phyloP scores from a whole-genome alignment of 2,888 invertebrate genomes.

The Hyppa rectilinea region DNA sequence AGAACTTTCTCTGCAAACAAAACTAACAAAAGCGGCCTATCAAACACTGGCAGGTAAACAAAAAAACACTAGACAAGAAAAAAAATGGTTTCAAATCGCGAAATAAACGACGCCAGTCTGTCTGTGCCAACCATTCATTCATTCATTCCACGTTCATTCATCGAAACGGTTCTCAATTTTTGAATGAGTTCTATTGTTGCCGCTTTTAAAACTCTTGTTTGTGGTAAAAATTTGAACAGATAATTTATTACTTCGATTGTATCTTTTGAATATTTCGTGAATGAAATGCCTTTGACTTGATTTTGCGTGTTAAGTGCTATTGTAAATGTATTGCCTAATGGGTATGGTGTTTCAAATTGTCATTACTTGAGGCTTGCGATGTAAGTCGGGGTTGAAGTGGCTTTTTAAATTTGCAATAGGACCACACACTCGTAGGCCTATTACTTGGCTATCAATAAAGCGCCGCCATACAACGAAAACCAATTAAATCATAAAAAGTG shows the following conservation, averaged over 20 bases:
- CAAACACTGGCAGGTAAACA: conserved; percentile 53
- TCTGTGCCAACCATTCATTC: conserved; percentile 74
- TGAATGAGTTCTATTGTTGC: conserved; percentile 66
- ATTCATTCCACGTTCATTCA: conserved; percentile 68
- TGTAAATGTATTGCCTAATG: conserved; percentile 50
- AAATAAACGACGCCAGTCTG: conserved; percentile 77
- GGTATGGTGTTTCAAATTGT: conserved; percentile 59
- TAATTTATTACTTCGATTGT: conserved; percentile 64
- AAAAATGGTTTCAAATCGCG: conserved; percentile 70
- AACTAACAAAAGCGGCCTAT: conserved; percentile 29
- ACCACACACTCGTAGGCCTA: conserved; percentile 46
- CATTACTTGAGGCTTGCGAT: conserved; percentile 50
- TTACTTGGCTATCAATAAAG: conserved; percentile 1
- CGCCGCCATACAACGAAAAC: too few relatives aligned
- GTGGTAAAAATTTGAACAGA: conserved; percentile 60
- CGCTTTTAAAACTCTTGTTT: conserved; percentile 62
- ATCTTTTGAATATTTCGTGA: conserved; percentile 51
- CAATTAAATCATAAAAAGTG: too few relatives aligned
- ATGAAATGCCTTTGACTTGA: conserved; percentile 61
- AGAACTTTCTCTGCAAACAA: conserved; percentile 48
- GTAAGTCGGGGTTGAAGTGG: conserved; percentile 9
- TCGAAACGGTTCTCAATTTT: conserved; percentile 62
- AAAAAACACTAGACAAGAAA: conserved; percentile 59
- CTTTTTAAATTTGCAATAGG: conserved; percentile 21
- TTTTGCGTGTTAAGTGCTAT: conserved; percentile 66